Evolutionary conservation across 2,888 invertebrate species (phyloP), one percentile per base, ranked within the genome.

Genomic region (Xanthorhoe spadicearia): DNA sequence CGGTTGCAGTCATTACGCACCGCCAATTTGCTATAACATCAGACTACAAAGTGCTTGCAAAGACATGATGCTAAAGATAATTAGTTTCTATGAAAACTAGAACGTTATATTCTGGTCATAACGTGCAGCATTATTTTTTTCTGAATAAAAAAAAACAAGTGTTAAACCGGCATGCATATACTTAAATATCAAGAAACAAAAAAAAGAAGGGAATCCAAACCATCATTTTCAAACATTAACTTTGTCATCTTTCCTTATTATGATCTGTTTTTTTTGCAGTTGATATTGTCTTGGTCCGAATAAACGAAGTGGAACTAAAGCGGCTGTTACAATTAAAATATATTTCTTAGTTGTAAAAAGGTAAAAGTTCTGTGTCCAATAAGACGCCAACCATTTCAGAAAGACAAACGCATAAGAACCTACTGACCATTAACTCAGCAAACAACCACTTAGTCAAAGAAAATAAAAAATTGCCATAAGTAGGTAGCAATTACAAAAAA

Each of bases 401-500:
- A 35, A 51, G 23, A 43, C 38, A n/a, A 52, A 38, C 35, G 19
- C 50, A 10, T 58, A 63, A 63, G 48, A 67, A 58, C 53, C 62
- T 57, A 59, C 55, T 15, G n/a, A 60, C 60, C 70, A 72, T 70
- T 70, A 70, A 61, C 59, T 61, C 43, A 28, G 70, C 66, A 73
- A 74, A 72, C 65, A 70, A 66, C 67, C 68, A 70, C 69, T 69
- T 72, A 69, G 63, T 56, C 53, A 83, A 82, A 83, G 84, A 88
- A 90, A 71, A 73, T 70, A 68, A 73, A 72, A 86, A 86, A 87
- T 82, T 84, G 83, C 83, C 74, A 79, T 87, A 87, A 90, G 82
- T 83, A 84, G 82, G 80, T 83, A 86, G 78, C 89, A 92, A 93
- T 93, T 93, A 93, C 92, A 89, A 86, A 88, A 32, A 86, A 86